Evolutionary conservation across 2,888 invertebrate species (phyloP).

Genomic region (Drosophila glabriapex): DNA sequence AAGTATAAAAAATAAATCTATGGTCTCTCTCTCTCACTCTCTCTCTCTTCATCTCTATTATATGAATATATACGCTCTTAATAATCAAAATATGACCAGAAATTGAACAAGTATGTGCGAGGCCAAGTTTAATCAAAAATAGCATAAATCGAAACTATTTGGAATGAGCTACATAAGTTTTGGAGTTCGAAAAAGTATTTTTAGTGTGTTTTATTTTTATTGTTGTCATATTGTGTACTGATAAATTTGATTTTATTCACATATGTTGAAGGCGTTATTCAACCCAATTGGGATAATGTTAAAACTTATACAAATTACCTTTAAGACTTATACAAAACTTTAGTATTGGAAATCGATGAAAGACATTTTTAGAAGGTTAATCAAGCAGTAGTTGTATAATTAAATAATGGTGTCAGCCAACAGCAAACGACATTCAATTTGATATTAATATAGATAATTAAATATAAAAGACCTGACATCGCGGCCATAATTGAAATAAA

Average conservation of each 20-base stretch:
- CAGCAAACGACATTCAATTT: not conserved
- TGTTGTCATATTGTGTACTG: not conserved
- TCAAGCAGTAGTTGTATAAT: not conserved
- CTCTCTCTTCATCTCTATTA: constrained; percentile 2
- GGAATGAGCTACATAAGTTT: not conserved
- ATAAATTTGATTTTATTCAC: not conserved
- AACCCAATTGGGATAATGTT: no score
- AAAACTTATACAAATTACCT: not conserved
- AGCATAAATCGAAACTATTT: constrained; percentile 18
- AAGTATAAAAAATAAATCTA: constrained; percentile 30
- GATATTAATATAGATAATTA: not conserved
- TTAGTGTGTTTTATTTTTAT: not conserved
- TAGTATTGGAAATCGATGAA: not conserved
- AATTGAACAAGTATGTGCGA: constrained; percentile 3
- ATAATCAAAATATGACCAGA: constrained; percentile 32
- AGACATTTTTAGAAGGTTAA: not conserved
- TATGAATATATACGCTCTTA: constrained; percentile 40
- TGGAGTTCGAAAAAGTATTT: not conserved
- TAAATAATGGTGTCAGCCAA: not conserved
- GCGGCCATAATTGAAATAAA: not conserved
- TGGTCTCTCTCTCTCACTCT: constrained; percentile 19
- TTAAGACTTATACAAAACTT: not conserved
- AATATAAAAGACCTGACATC: not conserved
- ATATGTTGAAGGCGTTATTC: no score
- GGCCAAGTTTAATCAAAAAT: constrained; percentile 21